phyloP scores from a whole-genome alignment of 2,113 vertebrate species.

The Pipa parva region DNA sequence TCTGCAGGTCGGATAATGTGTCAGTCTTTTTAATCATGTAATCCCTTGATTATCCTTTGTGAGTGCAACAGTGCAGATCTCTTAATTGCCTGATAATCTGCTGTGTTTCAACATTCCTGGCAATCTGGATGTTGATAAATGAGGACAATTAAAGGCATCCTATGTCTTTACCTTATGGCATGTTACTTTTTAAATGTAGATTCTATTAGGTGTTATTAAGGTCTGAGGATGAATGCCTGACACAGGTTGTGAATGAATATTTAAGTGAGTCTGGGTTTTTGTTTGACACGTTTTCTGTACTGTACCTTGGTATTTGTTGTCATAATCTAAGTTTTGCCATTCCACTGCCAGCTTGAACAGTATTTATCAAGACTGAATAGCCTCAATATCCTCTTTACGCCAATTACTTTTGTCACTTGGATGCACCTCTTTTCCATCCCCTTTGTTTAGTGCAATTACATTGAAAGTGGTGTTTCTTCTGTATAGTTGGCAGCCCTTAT shows the following conservation, averaged over 20 bases:
- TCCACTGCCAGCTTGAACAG: conserved; percentile 43
- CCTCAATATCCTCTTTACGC: conserved; percentile 51
- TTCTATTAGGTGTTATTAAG: not conserved
- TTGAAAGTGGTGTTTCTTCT: conserved; percentile 71
- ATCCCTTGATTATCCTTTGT: not conserved
- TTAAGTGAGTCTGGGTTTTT: conserved; percentile 1
- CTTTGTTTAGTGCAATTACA: conserved; percentile 81
- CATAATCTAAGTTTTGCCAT: conserved; percentile 43
- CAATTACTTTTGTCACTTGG: conserved; percentile 66
- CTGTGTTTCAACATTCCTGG: not conserved
- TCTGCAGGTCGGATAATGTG: not conserved
- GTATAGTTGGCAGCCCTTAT: conserved; percentile 77
- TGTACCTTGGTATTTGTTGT: not conserved
- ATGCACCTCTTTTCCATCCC: conserved; percentile 67
- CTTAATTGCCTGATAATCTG: conserved; percentile 30
- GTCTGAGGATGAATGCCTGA: not conserved
- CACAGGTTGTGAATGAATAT: conserved; percentile 1
- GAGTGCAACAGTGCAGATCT: conserved; percentile 2
- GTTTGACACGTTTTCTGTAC: conserved; percentile 1
- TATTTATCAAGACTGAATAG: conserved; percentile 55
- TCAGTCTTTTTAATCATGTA: conserved; percentile 2
- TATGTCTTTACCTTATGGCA: conserved; percentile 15
- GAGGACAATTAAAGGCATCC: conserved; percentile 16
- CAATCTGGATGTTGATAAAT: conserved; percentile 11
- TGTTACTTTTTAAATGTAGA: not conserved